Evolutionary conservation across 2,113 vertebrate genomes (phyloP).

Genomic region (Leptobrachium leishanense): DNA sequence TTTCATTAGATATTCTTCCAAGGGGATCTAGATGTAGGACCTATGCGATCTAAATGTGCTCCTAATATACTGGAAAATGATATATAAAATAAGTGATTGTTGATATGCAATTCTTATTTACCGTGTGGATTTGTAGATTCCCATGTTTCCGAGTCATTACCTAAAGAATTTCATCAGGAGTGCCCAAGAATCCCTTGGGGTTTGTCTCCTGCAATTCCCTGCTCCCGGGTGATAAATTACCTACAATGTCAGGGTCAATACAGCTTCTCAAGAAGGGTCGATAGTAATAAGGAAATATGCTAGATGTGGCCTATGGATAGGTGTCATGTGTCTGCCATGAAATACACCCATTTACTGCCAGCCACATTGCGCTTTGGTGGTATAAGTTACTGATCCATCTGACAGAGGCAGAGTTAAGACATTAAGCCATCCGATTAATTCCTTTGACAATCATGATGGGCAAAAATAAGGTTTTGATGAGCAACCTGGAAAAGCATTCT

Average conservation of each 20-base stretch:
- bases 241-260: conserved; percentile 20
- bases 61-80: no score
- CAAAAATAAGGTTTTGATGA: conserved; percentile 4
- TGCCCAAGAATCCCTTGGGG: conserved; percentile 13
- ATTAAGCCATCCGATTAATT: background rate
- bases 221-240: conserved; percentile 22
- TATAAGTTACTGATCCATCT: background rate
- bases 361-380: no score
- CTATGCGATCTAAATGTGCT: no score
- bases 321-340: background rate
- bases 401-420: background rate
- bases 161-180: background rate
- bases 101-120: no score
- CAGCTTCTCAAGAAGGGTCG: conserved; percentile 19
- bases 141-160: conserved; percentile 12
- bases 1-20: no score
- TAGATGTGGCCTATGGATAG: background rate
- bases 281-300: conserved; percentile 36
- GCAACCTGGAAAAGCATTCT: background rate
- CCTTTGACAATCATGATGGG: background rate
- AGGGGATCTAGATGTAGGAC: no score
- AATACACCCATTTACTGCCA: background rate
- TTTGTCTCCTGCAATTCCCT: conserved; percentile 11
- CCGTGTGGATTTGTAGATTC: background rate
- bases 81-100: no score